Evolutionary conservation across 2,113 vertebrate genomes (phyloP), one percentile per base, ranked within the genome.

Genomic region (Plestiodon gilberti): DNA sequence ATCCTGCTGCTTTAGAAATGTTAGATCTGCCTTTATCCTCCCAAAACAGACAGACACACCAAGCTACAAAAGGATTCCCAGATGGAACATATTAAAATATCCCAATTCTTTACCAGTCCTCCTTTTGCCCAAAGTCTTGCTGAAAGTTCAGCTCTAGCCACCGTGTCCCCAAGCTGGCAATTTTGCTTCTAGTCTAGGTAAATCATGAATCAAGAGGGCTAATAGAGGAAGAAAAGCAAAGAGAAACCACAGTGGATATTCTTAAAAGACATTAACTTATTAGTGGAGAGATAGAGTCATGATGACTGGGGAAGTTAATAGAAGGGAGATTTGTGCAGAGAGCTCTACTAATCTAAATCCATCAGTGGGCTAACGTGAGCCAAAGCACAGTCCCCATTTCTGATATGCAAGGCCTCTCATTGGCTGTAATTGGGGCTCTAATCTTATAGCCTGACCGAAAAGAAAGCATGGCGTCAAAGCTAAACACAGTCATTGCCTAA

Each of bases 311-410:
- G 62, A 83, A 38, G 69, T 89, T 82, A 73, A 82, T 6, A 8
- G 67, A 87, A 86, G 81, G 83, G 84, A 88, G 78, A 91, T 89
- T 78, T 88, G 69, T 57, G 82, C 62, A 82, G 81, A 55, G 67
- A 88, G 65, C 43, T 75, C 48, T 33, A 73, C 71, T 89, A 73
- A 82, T 64, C 81, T 77, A 71, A 70, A 86, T 86, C 73, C 55
- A 88, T 88, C 78, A 86, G 52, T 25, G 59, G 89, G 43, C 43
- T 48, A 48, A 48, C 43, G 43, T 48, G 43, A 5, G 43, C 43
- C 43, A 52, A 52, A 67, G 35, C 52, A 65, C 2, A 22, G 22
- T 40, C 35, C 78, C 74, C 71, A 7, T 40, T 88, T 82, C 15
- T 82, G 89, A 76, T 0, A 0, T 61, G 77, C 35, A 80, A 74